These are phyloP conservation scores for Eulemur albifrons DNA, from an alignment of 2,797 vertebrate genomes.

Conservation along the genomic window DNA sequence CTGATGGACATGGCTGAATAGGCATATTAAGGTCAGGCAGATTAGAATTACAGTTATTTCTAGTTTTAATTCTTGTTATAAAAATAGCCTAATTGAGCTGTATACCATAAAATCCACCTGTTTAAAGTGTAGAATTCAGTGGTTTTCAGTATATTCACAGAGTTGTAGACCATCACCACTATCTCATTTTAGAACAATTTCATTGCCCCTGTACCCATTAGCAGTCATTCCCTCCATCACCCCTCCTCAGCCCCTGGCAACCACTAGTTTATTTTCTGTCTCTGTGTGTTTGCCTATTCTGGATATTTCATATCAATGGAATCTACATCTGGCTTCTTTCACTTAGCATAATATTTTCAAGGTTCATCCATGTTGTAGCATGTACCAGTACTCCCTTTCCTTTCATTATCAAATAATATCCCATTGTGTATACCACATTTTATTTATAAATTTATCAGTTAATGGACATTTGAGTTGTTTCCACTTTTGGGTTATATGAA, in stretches of 20 bases:
- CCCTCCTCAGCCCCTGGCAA: neutral
- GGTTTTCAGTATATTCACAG: neutral
- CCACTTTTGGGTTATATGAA: neutral
- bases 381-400: neutral
- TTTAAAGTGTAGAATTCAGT: neutral
- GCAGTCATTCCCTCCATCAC: neutral
- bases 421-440: neutral
- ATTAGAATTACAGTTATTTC: conserved; percentile 1
- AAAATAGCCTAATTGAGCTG: neutral
- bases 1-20: neutral
- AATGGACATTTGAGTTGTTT: neutral
- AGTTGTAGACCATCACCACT: neutral
- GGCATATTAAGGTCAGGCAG: neutral
- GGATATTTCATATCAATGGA: neutral
- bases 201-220: neutral
- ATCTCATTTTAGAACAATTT: neutral
- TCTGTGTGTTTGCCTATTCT: neutral
- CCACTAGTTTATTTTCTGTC: neutral
- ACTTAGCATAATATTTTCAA: neutral
- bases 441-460: neutral
- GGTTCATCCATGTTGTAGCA: neutral
- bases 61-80: conserved; percentile 27
- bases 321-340: neutral
- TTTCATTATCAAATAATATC: neutral
- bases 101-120: neutral